Evolutionary conservation across 1,140 invertebrate species (phyloP), one percentile per base, ranked within the genome.

Genomic region (Aphis craccivora): DNA sequence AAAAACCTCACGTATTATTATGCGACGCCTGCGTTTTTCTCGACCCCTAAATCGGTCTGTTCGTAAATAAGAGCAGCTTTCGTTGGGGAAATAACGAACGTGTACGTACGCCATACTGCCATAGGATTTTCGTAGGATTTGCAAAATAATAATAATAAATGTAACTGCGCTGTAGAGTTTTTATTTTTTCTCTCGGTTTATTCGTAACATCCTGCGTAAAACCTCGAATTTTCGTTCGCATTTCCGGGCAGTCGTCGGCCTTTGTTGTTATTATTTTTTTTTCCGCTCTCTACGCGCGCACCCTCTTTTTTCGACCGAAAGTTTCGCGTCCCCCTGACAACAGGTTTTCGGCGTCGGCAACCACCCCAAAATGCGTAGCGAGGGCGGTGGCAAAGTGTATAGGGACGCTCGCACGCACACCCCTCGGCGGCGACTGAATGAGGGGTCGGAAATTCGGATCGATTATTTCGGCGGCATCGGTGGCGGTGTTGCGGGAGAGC

Each of bases 261-360:
- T 35, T 81, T 48, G 35, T 67, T 88, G 86, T 88, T 48, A 35
- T 88, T 86, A 43, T 43, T 48, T 48, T 45, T 89, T 86, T 86
- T 89, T 55, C n/a, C n/a, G 25, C 20, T 23, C 87, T n/a, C n/a
- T 53, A 2, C 35, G 5, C 51, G 5, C 51, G 76, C 89, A 86
- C 91, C 81, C 91, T 86, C 91, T 86, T 93, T 93, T 84, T 93
- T 48, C 76, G 18, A 43, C 89, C 4, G 67, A 86, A 93, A 86
- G 45, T 93, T 86, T 93, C 37, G 48, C 81, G 48, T 84, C 76
- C 81, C 91, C 91, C 91, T 93, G 91, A 93, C 91, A 93, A 93
- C 91, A 93, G 91, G 91, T 93, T 93, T 83, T 83, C 91, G 90
- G 30, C 87, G 87, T 40, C 88, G 30, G n/a, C 48, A 45, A 45